phyloP scores from a whole-genome alignment of 1,140 invertebrate species.

The Bradynema listronoti region DNA sequence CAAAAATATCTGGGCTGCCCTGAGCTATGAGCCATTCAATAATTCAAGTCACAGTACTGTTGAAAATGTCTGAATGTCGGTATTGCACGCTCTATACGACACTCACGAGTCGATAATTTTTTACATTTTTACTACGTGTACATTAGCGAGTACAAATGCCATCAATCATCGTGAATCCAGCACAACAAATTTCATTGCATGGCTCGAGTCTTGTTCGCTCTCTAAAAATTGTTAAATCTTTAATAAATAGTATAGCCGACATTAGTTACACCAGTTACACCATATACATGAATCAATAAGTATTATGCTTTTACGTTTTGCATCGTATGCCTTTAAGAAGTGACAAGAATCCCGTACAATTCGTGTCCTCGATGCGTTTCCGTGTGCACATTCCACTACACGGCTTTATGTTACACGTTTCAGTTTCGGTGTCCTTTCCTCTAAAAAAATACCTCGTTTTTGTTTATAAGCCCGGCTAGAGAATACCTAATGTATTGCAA shows the following conservation, averaged over 20 bases:
- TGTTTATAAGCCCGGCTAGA: conserved; percentile 20
- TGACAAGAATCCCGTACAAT: conserved; percentile 43
- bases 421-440: conserved; percentile 45
- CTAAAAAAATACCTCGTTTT: conserved; percentile 34
- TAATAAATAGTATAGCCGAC: too few species aligned
- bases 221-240: conserved; percentile 17
- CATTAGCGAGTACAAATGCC: background rate
- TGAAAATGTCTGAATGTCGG: too few species aligned
- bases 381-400: conserved; percentile 51
- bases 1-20: too few species aligned
- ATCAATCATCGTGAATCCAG: conserved; percentile 34
- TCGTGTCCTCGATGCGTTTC: conserved; percentile 34
- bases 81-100: too few species aligned
- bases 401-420: conserved; percentile 49
- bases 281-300: too few species aligned
- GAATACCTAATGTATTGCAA: conserved; percentile 13
- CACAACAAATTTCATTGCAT: conserved; percentile 49
- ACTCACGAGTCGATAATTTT: too few species aligned
- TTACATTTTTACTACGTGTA: too few species aligned
- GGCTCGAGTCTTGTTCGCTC: conserved; percentile 41
- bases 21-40: too few species aligned
- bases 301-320: conserved; percentile 33
- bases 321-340: conserved; percentile 39
- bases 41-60: too few species aligned
- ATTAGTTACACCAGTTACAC: too few species aligned